Conservation (phyloP, 2,888 invertebrate species). For the Leptinotarsa peninsularis region DNA sequence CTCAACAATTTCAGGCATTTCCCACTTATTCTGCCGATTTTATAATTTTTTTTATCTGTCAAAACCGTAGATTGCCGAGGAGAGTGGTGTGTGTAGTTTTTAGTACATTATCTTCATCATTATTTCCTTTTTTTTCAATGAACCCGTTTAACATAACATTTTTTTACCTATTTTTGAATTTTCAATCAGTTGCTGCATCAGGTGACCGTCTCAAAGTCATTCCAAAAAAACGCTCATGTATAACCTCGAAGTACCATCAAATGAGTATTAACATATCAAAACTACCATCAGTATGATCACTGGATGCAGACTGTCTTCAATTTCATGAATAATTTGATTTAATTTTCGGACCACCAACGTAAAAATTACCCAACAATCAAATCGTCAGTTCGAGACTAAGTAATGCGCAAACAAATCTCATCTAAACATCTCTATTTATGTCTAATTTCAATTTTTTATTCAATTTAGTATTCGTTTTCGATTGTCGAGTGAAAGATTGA, state of each 20-base stretch:
- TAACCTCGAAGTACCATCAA: neutral
- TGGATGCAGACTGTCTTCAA: neutral
- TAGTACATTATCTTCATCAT: too few species aligned
- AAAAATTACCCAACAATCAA: constrained; percentile 18
- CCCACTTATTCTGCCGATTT: too few species aligned
- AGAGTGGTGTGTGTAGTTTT: too few species aligned
- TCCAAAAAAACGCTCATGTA: neutral
- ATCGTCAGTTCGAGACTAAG: constrained; percentile 11
- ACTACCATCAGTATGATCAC: neutral
- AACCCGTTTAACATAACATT: too few species aligned
- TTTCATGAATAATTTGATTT: constrained; percentile 13
- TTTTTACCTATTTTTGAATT: too few species aligned
- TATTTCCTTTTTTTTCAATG: too few species aligned
- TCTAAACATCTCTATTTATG: constrained; percentile 26
- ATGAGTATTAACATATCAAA: neutral
- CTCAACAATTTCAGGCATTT: too few species aligned
- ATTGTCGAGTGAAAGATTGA: constrained; percentile 27
- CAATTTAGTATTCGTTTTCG: constrained; percentile 1
- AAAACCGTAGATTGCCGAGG: too few species aligned
- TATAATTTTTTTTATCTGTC: too few species aligned
- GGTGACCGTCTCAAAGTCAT: too few species aligned
- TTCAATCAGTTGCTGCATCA: too few species aligned
- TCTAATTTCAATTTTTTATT: constrained; percentile 24
- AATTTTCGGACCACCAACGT: constrained; percentile 18
- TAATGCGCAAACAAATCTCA: constrained; percentile 20